Conservation (phyloP, 1,140 invertebrate genomes). For the Bombus waltoni region DNA sequence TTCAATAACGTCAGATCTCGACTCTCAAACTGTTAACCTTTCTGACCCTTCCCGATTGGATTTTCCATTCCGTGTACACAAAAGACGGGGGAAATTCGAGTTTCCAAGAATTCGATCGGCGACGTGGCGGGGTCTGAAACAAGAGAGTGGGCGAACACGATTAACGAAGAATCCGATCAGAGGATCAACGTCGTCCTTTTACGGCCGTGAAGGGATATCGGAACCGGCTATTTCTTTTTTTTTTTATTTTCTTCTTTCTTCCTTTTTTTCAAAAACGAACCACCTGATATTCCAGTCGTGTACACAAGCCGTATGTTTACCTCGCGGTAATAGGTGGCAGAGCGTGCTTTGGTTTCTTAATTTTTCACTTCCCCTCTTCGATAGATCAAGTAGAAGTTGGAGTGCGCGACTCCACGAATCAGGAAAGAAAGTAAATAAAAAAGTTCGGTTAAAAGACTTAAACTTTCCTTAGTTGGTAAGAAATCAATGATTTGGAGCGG, state of each 20-base stretch:
- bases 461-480: neutral
- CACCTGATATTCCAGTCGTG: slow-evolving; percentile 68
- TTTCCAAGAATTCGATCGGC: slow-evolving; percentile 52
- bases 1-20: slow-evolving; percentile 9
- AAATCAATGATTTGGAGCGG: neutral
- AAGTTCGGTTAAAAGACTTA: neutral
- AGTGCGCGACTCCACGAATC: neutral
- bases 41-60: slow-evolving; percentile 15
- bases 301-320: slow-evolving; percentile 73
- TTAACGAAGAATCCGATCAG: slow-evolving; percentile 61
- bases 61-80: slow-evolving; percentile 50
- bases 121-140: slow-evolving; percentile 37
- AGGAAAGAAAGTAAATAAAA: slow-evolving; percentile 5
- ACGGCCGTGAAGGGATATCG: slow-evolving; percentile 30
- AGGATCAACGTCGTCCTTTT: slow-evolving; percentile 56
- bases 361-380: slow-evolving; percentile 60
- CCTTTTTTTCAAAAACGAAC: slow-evolving; percentile 28
- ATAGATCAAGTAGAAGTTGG: slow-evolving; percentile 5
- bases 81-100: slow-evolving; percentile 47
- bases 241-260: neutral
- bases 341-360: slow-evolving; percentile 72
- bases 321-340: slow-evolving; percentile 66
- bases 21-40: slow-evolving; percentile 24
- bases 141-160: slow-evolving; percentile 51
- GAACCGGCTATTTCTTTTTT: slow-evolving; percentile 8